A percentile compares a stretch with the other conserved stretches of the same genome.
Conservation (phyloP, 2,797 vertebrate species). For the Tauraco hartlaubi region DNA sequence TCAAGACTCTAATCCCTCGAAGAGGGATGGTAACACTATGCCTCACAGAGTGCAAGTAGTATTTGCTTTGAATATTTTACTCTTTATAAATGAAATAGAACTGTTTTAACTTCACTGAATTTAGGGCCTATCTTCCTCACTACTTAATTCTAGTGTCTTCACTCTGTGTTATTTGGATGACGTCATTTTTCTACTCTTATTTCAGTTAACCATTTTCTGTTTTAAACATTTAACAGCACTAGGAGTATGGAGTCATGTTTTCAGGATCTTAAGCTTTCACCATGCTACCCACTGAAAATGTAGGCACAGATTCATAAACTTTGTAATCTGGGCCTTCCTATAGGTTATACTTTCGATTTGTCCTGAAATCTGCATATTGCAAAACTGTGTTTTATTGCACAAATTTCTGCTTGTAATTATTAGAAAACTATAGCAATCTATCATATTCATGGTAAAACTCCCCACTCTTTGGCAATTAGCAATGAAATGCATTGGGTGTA, state of each 20-base stretch:
- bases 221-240: constrained; percentile 31
- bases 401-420: not conserved
- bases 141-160: not conserved
- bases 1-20: not conserved
- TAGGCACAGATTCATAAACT: not conserved
- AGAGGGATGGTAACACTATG: not conserved
- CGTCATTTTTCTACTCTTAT: not conserved
- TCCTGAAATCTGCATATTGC: not conserved
- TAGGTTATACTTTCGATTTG: not conserved
- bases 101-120: not conserved
- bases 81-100: not conserved
- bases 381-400: not conserved
- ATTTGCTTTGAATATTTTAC: not conserved
- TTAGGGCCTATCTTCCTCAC: not conserved
- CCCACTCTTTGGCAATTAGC: not conserved
- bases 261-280: not conserved
- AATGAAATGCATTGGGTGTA: not conserved
- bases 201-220: not conserved
- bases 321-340: not conserved
- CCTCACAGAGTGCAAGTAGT: not conserved
- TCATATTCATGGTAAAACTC: not conserved
- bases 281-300: not conserved
- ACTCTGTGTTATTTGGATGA: not conserved
- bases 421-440: not conserved
- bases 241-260: not conserved